Base-by-base conservation (phyloP, 2,797 vertebrate species). In the Tympanoctomys barrerae region DNA sequence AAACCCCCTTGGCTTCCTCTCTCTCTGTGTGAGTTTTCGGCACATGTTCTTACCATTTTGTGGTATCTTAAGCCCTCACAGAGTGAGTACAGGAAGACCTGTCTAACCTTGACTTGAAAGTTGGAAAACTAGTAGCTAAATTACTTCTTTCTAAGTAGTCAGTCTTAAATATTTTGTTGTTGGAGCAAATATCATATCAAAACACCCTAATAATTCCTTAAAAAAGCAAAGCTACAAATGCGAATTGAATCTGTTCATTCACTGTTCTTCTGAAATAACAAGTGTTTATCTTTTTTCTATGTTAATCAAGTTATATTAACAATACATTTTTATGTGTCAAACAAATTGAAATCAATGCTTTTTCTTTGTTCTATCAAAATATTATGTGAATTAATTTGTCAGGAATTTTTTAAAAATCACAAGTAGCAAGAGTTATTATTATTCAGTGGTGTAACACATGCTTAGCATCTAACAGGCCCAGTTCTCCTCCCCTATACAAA, bases 321-420 rank as follows among this genome's bases (percentile, higher is more conserved):
- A 79, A 82, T 0, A 57, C 8, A 61, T 85, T 82, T 77, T 11
- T 83, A 85, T 73, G 12, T 68, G 31, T 22, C 16, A 79, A 7
- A n/a, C 46, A 87, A 64, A 61, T 62, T 95, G 16, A 89, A 90
- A 82, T 70, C n/a, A 2, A 68, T 33, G 22, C 61, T 18, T 78
- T 59, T 78, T 5, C 66, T 87, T 94, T 93, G 12, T 49, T 52
- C 52, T 26, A 81, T 24, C 77, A 94, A 93, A 87, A 81, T 71
- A 64, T 12, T 75, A 78, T 52, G 21, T 28, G 79, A 66, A 13
- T 16, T 68, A 64, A 42, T 90, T 59, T 79, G 0, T 16, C 66
- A 93, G 49, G 46, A 66, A 59, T 36, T 16, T 73, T 90, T 94
- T 78, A 36, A 86, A 94, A 82, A 11, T 39, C 1, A 19, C 22